These are phyloP conservation scores for Drosophila incognita DNA, from an alignment of 2,888 invertebrate genomes.

Conservation along the genomic window DNA sequence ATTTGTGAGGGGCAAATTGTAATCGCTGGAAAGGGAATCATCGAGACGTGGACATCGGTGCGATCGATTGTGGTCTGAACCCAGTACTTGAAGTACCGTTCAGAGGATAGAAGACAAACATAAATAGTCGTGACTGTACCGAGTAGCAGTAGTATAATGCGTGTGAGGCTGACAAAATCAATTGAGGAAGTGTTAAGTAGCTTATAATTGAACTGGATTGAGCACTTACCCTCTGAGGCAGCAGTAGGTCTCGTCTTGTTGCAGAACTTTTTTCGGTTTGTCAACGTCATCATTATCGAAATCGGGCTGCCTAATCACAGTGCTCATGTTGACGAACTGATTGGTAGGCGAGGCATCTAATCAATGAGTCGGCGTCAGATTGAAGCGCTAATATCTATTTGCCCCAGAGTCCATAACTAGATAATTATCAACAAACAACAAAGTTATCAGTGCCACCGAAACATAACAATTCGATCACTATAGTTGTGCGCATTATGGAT, in stretches of 20 bases:
- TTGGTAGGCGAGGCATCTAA: constrained; percentile 58
- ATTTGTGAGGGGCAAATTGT: constrained; percentile 70
- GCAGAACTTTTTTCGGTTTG: constrained; percentile 6
- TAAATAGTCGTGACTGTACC: constrained; percentile 58
- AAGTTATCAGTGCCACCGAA: constrained; percentile 57
- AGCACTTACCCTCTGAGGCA: constrained; percentile 47
- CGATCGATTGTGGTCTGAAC: constrained; percentile 80
- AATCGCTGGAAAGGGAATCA: constrained; percentile 75
- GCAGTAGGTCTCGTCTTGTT: constrained; percentile 10
- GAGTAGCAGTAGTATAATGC: constrained; percentile 46
- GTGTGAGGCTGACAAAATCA: constrained; percentile 40
- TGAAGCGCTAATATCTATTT: constrained; percentile 31
- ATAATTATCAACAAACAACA: constrained; percentile 19
- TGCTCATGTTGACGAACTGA: constrained; percentile 53
- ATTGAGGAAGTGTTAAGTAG: constrained; percentile 1
- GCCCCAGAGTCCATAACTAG: constrained; percentile 1
- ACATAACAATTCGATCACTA: constrained; percentile 72
- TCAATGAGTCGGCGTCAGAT: constrained; percentile 44
- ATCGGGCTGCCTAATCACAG: constrained; percentile 35
- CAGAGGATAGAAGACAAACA: constrained; percentile 66
- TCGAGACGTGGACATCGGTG: constrained; percentile 79
- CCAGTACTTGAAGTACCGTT: constrained; percentile 74
- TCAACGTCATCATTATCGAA: constrained; percentile 48
- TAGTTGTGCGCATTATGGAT: constrained; percentile 61
- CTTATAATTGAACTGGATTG: not conserved